phyloP scores from a whole-genome alignment of 1,140 invertebrate species.

The Lepidurus arcticus region DNA sequence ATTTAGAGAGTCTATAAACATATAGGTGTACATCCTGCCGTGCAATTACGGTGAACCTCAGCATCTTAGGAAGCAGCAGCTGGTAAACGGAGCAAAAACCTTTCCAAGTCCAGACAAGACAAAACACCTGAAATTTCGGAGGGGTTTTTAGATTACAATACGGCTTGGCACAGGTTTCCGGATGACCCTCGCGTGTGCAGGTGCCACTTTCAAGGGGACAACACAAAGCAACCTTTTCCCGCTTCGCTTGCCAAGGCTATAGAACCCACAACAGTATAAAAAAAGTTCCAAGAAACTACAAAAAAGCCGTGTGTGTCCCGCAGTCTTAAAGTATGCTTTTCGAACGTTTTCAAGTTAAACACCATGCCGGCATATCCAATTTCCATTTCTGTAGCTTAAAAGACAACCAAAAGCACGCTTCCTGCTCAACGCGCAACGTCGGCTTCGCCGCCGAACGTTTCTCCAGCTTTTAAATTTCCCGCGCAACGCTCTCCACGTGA shows the following conservation, averaged over 20 bases:
- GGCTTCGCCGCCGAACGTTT: not conserved
- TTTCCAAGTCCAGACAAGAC: slow-evolving; percentile 6
- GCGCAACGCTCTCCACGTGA: not conserved
- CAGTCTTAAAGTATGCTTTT: not conserved
- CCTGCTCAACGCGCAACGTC: not conserved
- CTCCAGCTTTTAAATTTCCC: not conserved
- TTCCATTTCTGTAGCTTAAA: not conserved
- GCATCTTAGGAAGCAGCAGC: slow-evolving; percentile 12
- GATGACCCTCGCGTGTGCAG: slow-evolving; percentile 20
- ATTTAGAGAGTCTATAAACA: not conserved
- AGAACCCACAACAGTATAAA: slow-evolving; percentile 1
- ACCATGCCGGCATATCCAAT: not conserved
- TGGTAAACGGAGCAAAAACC: not conserved
- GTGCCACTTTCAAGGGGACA: slow-evolving; percentile 13
- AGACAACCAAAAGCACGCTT: not conserved
- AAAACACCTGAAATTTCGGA: not conserved
- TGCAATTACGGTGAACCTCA: not conserved
- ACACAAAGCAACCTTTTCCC: not conserved
- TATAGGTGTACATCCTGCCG: slow-evolving; percentile 3
- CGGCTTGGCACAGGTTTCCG: slow-evolving; percentile 1
- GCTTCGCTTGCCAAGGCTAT: slow-evolving; percentile 11
- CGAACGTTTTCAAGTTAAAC: not conserved
- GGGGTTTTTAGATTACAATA: not conserved
- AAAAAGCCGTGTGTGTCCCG: slow-evolving; percentile 12
- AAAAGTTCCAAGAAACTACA: not conserved